phyloP scores from a whole-genome alignment of 2,888 invertebrate species.

The Rapana venosa region DNA sequence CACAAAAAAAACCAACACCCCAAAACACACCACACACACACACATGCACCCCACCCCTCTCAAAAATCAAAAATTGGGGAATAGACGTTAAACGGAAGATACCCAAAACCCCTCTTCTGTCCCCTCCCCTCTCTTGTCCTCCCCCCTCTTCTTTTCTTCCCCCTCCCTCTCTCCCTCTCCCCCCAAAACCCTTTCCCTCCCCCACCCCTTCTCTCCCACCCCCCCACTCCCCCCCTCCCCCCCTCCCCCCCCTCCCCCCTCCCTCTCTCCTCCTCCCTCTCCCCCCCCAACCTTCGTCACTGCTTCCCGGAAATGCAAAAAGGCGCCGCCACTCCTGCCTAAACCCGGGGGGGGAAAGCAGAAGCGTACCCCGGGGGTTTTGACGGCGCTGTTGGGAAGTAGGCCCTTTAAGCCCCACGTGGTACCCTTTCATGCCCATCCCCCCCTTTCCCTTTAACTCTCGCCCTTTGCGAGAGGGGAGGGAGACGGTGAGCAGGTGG shows the following conservation, averaged over 20 bases:
- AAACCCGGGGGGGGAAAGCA: constrained; percentile 60
- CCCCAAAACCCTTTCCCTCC: background rate
- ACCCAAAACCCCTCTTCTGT: too few relatives aligned
- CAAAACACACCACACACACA: too few relatives aligned
- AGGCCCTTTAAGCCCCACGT: constrained; percentile 61
- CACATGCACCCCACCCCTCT: too few relatives aligned
- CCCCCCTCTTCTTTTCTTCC: too few relatives aligned
- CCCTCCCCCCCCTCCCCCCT: background rate
- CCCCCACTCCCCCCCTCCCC: background rate
- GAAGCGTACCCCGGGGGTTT: constrained; percentile 64
- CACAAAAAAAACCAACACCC: too few relatives aligned
- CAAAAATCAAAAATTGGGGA: too few relatives aligned
- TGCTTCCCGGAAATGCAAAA: background rate
- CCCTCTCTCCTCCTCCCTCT: background rate
- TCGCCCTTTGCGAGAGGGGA: background rate
- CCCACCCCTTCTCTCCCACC: background rate
- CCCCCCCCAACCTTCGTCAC: background rate
- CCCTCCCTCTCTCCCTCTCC: background rate
- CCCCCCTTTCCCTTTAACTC: background rate
- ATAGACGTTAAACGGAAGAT: too few relatives aligned
- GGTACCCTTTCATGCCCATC: constrained; percentile 48
- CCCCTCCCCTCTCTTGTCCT: too few relatives aligned
- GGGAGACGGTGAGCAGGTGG: constrained; percentile 42
- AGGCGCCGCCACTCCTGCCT: constrained; percentile 51
- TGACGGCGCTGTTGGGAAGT: constrained; percentile 62